Evolutionary conservation across 2,797 vertebrate genomes (phyloP), one percentile per base, ranked within the genome.

Genomic region (Ptychadena robeensis): DNA sequence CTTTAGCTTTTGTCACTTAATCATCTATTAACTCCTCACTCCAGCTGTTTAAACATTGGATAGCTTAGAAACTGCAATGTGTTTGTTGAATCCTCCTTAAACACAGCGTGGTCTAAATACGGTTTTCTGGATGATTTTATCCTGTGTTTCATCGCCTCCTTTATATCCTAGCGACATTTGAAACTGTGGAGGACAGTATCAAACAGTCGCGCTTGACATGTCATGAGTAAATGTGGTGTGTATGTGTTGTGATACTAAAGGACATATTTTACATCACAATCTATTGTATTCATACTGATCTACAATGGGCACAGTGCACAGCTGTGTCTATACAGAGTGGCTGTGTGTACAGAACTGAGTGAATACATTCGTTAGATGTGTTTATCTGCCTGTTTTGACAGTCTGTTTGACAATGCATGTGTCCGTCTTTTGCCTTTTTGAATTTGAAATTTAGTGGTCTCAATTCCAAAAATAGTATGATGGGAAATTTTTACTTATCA

Each of bases 1-100:
- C n/a, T 35, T 9, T 9, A 12, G 57, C 53, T 28, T 80, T 85
- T 74, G 70, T 85, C 71, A 64, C 82, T 64, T 67, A 80, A 67
- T 71, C 65, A 53, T 84, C 71, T 75, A 64, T 80, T 85, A 70
- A 75, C 78, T 80, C 76, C 27, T 32, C 64, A 18, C 63, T 71
- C 82, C 82, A 85, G 82, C 82, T 85, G 82, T 85, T 80, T 85
- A 85, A 85, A 85, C 69, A 85, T 44, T 25, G 72, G 0, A 10
- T 37, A 31, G 53, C 30, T 18, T n/a, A 70, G 71, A 85, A 64
- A 80, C 80, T 85, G 57, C 37, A 34, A 75, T 68, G 76, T 74
- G 77, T 84, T 80, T 84, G 77, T 80, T 69, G 64, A 80, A 75
- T 70, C 78, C 71, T 69, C 32, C 15, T 68, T 68, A 28, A 69